Evolutionary conservation across 2,888 invertebrate species (phyloP).

Genomic region (Cacoxenus indagator): DNA sequence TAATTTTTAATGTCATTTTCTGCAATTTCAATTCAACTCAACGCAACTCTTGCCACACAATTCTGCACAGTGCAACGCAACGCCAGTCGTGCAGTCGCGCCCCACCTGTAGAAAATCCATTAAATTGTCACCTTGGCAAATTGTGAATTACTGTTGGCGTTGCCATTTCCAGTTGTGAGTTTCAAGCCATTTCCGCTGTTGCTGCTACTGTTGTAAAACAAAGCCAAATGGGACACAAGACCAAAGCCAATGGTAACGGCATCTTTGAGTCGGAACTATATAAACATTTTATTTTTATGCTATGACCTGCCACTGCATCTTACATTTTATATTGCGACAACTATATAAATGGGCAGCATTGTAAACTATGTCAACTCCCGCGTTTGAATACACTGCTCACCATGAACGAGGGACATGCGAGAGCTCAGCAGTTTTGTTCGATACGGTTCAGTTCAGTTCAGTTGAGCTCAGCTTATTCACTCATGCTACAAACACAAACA

Average conservation of each 20-base stretch:
- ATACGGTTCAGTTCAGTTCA: slow-evolving; percentile 12
- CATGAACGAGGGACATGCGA: background rate
- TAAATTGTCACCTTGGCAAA: slow-evolving; percentile 66
- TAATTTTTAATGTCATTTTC: slow-evolving; percentile 67
- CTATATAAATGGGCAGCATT: slow-evolving; percentile 64
- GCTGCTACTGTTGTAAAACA: background rate
- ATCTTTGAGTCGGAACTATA: slow-evolving; percentile 57
- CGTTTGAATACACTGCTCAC: slow-evolving; percentile 3
- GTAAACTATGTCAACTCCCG: slow-evolving; percentile 60
- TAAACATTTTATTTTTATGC: background rate
- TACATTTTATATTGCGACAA: slow-evolving; percentile 22
- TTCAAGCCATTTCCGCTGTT: background rate
- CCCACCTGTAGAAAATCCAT: slow-evolving; percentile 46
- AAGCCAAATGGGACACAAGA: slow-evolving; percentile 16
- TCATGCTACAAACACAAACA: background rate
- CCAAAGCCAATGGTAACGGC: background rate
- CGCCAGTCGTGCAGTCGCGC: background rate
- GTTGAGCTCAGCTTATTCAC: background rate
- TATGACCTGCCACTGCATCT: background rate
- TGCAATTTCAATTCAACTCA: slow-evolving; percentile 64
- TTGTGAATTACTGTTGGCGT: slow-evolving; percentile 60
- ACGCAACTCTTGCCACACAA: slow-evolving; percentile 29
- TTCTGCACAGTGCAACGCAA: background rate
- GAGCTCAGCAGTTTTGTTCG: too few relatives aligned
- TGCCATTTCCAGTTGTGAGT: too few relatives aligned